Evolutionary conservation across 2,113 vertebrate genomes (phyloP).

Genomic region (Podiceps cristatus): DNA sequence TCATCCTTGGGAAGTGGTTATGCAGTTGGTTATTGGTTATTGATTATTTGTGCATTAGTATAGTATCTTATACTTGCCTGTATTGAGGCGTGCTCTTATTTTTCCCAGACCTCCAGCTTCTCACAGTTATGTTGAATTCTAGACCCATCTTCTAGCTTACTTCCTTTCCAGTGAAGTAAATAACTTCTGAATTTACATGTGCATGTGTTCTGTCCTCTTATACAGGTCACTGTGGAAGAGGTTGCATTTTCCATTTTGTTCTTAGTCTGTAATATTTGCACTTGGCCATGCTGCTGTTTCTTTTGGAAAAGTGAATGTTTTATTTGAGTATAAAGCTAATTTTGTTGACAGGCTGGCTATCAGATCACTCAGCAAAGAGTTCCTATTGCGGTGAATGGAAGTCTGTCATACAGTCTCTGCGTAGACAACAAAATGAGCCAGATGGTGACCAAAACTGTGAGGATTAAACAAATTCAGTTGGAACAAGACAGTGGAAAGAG

Average conservation of each 20-base stretch:
- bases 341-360: conserved; percentile 89
- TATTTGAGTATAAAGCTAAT: not conserved
- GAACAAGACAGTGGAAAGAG: conserved; percentile 99
- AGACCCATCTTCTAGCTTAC: not conserved
- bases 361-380: conserved; percentile 96
- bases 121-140: not conserved
- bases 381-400: conserved; percentile 89
- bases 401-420: conserved; percentile 81
- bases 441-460: conserved; percentile 81
- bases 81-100: not conserved
- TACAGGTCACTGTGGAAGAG: not conserved
- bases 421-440: conserved; percentile 76
- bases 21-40: not conserved
- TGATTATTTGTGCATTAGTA: not conserved
- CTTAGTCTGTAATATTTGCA: not conserved
- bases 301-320: conserved; percentile 20
- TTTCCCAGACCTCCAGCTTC: not conserved
- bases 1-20: not conserved
- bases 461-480: conserved; percentile 94
- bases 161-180: not conserved
- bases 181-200: not conserved
- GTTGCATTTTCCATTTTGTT: not conserved
- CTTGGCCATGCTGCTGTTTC: not conserved
- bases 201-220: not conserved
- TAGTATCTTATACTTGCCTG: not conserved